A percentile compares a stretch with the other conserved stretches of the same genome.
These are phyloP conservation scores for Chaetodon trifascialis DNA, from an alignment of 2,113 vertebrate species.

Conservation along the genomic window DNA sequence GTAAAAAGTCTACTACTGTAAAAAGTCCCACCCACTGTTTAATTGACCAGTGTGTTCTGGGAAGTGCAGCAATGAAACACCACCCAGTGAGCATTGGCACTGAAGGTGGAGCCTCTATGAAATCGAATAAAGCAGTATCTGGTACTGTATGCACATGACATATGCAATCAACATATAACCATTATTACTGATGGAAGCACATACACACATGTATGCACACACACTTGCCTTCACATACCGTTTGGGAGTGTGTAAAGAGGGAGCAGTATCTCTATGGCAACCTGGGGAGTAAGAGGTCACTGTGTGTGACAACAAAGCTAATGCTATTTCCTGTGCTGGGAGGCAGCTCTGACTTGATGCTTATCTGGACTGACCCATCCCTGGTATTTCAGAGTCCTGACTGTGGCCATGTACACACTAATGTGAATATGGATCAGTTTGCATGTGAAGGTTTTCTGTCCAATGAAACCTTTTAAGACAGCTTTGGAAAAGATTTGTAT, in stretches of 20 bases:
- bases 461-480: background rate
- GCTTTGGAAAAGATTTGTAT: no score
- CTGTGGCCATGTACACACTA: background rate
- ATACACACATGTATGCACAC: background rate
- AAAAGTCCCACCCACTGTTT: background rate
- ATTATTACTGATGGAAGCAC: background rate
- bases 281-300: conserved; percentile 68
- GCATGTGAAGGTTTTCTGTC: background rate
- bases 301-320: conserved; percentile 70
- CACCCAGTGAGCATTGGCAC: background rate
- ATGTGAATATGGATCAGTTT: background rate
- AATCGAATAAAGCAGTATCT: conserved; percentile 26
- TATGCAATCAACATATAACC: background rate
- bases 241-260: conserved; percentile 23
- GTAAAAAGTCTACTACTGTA: background rate
- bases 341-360: conserved; percentile 70
- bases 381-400: conserved; percentile 15
- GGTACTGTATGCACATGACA: background rate
- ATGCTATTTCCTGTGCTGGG: conserved; percentile 79
- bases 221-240: conserved; percentile 5
- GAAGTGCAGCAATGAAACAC: background rate
- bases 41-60: conserved; percentile 11
- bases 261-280: conserved; percentile 76
- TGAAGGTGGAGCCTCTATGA: background rate
- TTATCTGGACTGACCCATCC: conserved; percentile 64